Percentiles rank a stretch among this genome's conserved stretches.
Evolutionary conservation across 2,113 vertebrate genomes (phyloP).

Genomic region (Nematolebias whitei): DNA sequence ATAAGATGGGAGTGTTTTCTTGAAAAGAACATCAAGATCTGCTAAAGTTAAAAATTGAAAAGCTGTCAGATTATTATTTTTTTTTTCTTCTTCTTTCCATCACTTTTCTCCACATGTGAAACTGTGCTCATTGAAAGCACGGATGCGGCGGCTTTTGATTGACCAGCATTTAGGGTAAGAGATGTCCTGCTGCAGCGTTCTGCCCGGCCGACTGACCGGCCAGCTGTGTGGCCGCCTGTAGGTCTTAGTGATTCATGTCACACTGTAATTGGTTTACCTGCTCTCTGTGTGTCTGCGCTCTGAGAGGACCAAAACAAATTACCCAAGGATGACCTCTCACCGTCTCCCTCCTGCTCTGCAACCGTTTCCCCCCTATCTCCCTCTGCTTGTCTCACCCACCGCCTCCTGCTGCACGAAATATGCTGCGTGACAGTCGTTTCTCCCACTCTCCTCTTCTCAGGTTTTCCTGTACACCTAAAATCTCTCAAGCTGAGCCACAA

Average conservation of each 20-base stretch:
- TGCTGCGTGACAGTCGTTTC: conserved; percentile 44
- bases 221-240: conserved; percentile 64
- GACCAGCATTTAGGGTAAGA: conserved; percentile 56
- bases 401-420: conserved; percentile 57
- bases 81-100: conserved; percentile 11
- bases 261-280: conserved; percentile 81
- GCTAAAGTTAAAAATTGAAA: conserved; percentile 14
- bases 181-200: conserved; percentile 27
- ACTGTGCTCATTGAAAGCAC: conserved; percentile 35
- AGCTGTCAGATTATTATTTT: conserved; percentile 25
- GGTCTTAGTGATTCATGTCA: conserved; percentile 79
- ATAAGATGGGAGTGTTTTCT: conserved; percentile 5
- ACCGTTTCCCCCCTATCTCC: conserved; percentile 30
- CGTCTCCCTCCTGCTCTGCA: conserved; percentile 57
- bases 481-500: conserved; percentile 9
- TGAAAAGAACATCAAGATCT: conserved; percentile 18
- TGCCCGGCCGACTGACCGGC: conserved; percentile 28
- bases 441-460: conserved; percentile 15
- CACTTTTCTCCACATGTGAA: conserved; percentile 49
- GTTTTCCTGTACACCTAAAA: conserved; percentile 24
- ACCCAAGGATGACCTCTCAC: conserved; percentile 76
- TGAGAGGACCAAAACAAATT: conserved; percentile 80
- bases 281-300: conserved; percentile 76
- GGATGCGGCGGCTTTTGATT: conserved; percentile 46
- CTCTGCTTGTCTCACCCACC: conserved; percentile 35